phyloP scores from a whole-genome alignment of 37 sponge, comb jelly and placozoan species.

The Aplysina aerophoba region DNA sequence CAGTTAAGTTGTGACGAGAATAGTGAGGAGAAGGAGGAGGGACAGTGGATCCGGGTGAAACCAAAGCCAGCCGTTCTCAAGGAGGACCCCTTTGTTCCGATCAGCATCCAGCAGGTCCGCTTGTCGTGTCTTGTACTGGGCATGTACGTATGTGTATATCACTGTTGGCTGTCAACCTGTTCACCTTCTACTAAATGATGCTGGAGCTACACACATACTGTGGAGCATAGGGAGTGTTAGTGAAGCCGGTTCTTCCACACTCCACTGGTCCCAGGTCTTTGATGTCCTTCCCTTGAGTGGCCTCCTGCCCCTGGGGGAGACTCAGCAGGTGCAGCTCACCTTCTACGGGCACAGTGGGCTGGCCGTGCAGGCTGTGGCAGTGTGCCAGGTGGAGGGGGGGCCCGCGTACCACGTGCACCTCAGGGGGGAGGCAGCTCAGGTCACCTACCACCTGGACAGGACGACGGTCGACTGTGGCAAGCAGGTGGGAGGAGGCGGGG shows the following conservation, averaged over 20 bases:
- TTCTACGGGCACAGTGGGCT: constrained; percentile 90
- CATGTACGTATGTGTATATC: not conserved
- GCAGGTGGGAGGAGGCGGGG: constrained; percentile 39
- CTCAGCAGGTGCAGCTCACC: constrained; percentile 83
- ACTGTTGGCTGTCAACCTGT: constrained; percentile 17
- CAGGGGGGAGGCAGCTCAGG: constrained; percentile 85
- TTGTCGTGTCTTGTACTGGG: not conserved
- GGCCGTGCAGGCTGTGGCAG: constrained; percentile 65
- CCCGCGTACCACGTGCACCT: constrained; percentile 84
- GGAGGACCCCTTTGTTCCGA: constrained; percentile 56
- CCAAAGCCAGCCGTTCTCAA: constrained; percentile 42
- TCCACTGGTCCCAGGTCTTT: constrained; percentile 71
- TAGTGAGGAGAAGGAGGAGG: constrained; percentile 36
- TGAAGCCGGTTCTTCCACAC: not conserved
- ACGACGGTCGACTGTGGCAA: constrained; percentile 75
- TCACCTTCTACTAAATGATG: too few species aligned
- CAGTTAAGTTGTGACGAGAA: not conserved
- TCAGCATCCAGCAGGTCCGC: constrained; percentile 72
- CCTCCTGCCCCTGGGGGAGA: constrained; percentile 71
- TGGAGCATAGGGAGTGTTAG: too few species aligned
- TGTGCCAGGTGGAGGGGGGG: constrained; percentile 92
- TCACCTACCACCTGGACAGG: constrained; percentile 80
- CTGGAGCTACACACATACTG: too few species aligned
- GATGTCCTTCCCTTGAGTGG: constrained; percentile 97
- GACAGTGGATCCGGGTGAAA: not conserved